These are phyloP conservation scores for Hypomesus transpacificus DNA, from an alignment of 2,113 vertebrate genomes.

Conservation along the genomic window DNA sequence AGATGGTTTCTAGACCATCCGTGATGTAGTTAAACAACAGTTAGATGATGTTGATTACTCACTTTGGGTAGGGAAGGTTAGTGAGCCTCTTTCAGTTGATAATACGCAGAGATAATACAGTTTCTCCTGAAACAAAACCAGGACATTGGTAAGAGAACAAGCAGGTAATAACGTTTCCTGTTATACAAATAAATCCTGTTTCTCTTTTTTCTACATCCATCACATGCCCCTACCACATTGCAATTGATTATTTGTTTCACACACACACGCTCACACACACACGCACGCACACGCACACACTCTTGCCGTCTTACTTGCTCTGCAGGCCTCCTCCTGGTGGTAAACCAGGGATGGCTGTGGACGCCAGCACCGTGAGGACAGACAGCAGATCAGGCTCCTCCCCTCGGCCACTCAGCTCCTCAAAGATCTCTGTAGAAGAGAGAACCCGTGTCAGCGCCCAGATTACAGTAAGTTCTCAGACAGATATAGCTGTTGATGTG, in stretches of 20 bases:
- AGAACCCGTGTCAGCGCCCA: not conserved
- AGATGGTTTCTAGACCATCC: not conserved
- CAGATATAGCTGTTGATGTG: too few relatives aligned
- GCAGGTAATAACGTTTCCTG: not conserved
- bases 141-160: not conserved
- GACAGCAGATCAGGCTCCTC: conserved; percentile 69
- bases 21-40: not conserved
- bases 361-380: conserved; percentile 73
- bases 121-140: conserved; percentile 64
- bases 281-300: too few relatives aligned
- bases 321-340: conserved; percentile 80
- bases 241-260: not conserved
- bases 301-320: conserved; percentile 73
- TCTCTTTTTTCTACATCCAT: not conserved
- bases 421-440: conserved; percentile 70
- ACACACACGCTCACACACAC: not conserved
- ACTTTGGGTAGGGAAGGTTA: conserved; percentile 61
- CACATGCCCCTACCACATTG: not conserved
- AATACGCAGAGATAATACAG: conserved; percentile 76
- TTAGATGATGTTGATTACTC: conserved; percentile 25
- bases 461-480: conserved; percentile 2
- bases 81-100: conserved; percentile 68
- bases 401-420: conserved; percentile 61
- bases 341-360: conserved; percentile 69
- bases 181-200: not conserved